phyloP scores from a whole-genome alignment of 2,888 invertebrate genomes.

The Pammene fasciana region DNA sequence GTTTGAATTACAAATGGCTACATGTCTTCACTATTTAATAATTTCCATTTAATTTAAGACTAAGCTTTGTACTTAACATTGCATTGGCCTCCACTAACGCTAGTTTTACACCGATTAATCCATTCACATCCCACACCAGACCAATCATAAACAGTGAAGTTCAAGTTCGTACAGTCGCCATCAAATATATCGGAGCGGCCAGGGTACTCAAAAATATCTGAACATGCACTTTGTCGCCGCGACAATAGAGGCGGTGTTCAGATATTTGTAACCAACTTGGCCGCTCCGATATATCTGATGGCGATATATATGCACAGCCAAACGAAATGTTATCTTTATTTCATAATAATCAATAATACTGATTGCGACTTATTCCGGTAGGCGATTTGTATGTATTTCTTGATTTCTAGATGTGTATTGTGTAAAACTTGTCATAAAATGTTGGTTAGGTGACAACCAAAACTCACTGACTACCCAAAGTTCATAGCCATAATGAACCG shows the following conservation, averaged over 20 bases:
- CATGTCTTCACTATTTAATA: conserved; percentile 52
- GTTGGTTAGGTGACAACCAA: too few species aligned
- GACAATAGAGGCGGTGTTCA: too few species aligned
- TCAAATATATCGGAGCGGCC: too few species aligned
- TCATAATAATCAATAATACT: conserved; percentile 19
- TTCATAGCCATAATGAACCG: too few species aligned
- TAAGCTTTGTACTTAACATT: conserved; percentile 78
- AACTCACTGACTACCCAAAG: too few species aligned
- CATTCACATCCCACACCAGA: conserved; percentile 27
- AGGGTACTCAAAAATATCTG: too few species aligned
- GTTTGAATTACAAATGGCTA: conserved; percentile 68
- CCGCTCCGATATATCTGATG: too few species aligned
- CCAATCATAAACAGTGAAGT: conserved; percentile 42
- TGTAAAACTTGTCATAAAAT: neutral
- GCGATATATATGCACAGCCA: too few species aligned
- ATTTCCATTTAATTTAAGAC: conserved; percentile 54
- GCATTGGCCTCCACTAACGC: conserved; percentile 61
- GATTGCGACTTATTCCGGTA: neutral
- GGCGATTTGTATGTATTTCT: neutral
- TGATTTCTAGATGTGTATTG: neutral
- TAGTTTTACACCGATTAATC: conserved; percentile 12
- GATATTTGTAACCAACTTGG: too few species aligned
- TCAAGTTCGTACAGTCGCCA: conserved; percentile 28
- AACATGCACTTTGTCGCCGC: too few species aligned
- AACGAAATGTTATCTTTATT: conserved; percentile 13